Base-by-base conservation (phyloP, 2,113 vertebrate genomes). In the Morphnarchus princeps region DNA sequence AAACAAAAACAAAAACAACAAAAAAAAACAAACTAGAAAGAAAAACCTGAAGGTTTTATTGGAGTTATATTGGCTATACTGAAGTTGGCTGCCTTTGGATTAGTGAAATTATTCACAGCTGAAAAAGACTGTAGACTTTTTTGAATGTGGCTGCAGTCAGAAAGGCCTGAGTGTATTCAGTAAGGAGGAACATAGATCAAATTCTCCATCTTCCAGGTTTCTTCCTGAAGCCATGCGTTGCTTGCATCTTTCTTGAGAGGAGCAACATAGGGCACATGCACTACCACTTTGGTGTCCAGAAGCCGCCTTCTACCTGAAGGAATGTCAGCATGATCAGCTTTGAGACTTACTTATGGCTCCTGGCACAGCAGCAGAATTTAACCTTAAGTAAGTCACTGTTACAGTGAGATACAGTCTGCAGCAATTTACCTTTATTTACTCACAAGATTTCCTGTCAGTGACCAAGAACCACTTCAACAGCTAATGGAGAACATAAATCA, bases 401-500 rank as follows among this genome's bases (percentile, higher is more conserved):
- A 28, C 32, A 87, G 21, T 20, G 43, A 92, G 38, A 13, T 66
- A 55, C 10, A 58, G 19, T 18, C 26, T 78, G 52, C 34, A 80
- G n/a, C 18, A 79, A 32, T 71, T 81, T 76, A 49, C 42, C 6
- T 83, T 96, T 96, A 77, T 93, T 96, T 95, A 93, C 58, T 92
- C 36, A 13, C 20, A 21, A 43, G 28, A 67, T 81, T 91, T 94
- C 62, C 63, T 90, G 52, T 63, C 58, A 62, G 26, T 80, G 40
- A 52, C 49, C 36, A 91, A 95, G 87, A 84, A 73, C 65, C 54
- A 54, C 91, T 96, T 87, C 74, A 88, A 77, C 34, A 93, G 45
- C 55, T 95, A 93, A 95, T 72, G 45, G 91, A 78, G 88, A 82
- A 61, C 63, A 78, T 67, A 94, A 94, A 95, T 93, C 72, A 93